Percentiles rank a stretch among this genome's conserved stretches.
These are phyloP conservation scores for Caenorhabditis sinica DNA, from an alignment of 2,888 invertebrate genomes.

Conservation along the genomic window DNA sequence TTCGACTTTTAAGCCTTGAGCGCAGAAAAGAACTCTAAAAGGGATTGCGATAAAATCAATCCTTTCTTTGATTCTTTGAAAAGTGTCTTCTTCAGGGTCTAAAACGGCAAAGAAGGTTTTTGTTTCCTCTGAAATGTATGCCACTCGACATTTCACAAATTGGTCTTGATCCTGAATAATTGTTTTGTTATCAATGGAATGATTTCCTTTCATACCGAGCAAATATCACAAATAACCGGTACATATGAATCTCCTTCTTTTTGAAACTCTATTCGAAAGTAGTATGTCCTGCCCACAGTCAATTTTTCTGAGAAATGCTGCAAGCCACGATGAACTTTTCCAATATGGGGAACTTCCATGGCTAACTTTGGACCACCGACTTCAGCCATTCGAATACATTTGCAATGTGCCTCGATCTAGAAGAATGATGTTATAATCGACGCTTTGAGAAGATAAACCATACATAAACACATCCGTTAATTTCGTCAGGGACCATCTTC, in stretches of 20 bases:
- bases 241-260: not conserved
- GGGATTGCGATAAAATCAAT: slow-evolving; percentile 44
- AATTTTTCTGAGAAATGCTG: not conserved
- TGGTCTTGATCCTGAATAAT: slow-evolving; percentile 24
- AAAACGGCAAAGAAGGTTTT: slow-evolving; percentile 37
- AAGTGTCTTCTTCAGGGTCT: not conserved
- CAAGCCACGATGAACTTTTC: slow-evolving; percentile 25
- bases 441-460: not conserved
- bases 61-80: not conserved
- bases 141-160: slow-evolving; percentile 28
- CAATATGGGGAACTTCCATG: slow-evolving; percentile 33
- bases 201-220: slow-evolving; percentile 1
- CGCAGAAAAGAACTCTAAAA: slow-evolving; percentile 36
- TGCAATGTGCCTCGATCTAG: slow-evolving; percentile 20
- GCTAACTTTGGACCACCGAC: not conserved
- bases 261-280: slow-evolving; percentile 36
- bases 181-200: too few relatives aligned
- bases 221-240: slow-evolving; percentile 38
- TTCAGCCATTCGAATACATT: slow-evolving; percentile 1
- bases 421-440: not conserved
- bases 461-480: slow-evolving; percentile 22
- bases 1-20: not conserved
- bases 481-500: slow-evolving; percentile 16
- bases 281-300: not conserved
- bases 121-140: slow-evolving; percentile 21